These are phyloP conservation scores for Eira barbara DNA, from an alignment of 2,113 vertebrate genomes.

Conservation along the genomic window DNA sequence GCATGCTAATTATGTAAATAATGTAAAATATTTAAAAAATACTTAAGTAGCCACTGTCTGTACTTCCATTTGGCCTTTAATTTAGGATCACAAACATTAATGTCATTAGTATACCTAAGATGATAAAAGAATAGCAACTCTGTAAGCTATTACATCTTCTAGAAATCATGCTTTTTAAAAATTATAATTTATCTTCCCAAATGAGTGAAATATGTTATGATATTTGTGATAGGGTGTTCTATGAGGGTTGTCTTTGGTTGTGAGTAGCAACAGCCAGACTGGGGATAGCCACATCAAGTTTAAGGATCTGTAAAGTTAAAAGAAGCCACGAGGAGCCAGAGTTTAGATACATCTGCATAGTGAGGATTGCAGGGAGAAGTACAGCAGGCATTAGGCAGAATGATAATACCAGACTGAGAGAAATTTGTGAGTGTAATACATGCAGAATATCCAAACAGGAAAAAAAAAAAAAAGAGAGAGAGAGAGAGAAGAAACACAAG, in stretches of 20 bases:
- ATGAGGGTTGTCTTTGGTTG: neutral
- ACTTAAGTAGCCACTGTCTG: neutral
- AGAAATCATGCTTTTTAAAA: neutral
- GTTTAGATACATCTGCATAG: neutral
- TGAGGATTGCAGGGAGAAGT: neutral
- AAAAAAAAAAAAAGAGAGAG: too few relatives aligned
- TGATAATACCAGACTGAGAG: neutral
- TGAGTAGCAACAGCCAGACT: neutral
- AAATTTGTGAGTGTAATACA: neutral
- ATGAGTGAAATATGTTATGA: neutral
- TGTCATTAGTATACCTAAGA: neutral
- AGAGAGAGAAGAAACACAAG: fast-evolving
- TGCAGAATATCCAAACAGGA: neutral
- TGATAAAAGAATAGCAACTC: neutral
- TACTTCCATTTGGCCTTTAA: neutral
- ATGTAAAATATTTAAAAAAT: neutral
- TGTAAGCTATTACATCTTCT: neutral
- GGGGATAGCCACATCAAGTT: neutral
- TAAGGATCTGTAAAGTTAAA: neutral
- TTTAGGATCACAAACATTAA: neutral
- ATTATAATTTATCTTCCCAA: neutral
- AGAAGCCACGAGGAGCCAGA: neutral
- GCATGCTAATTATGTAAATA: too few relatives aligned
- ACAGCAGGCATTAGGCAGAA: neutral
- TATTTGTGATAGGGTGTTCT: neutral